These are phyloP conservation scores for Ectobius pallidus DNA, from an alignment of 2,888 invertebrate species.

Conservation along the genomic window DNA sequence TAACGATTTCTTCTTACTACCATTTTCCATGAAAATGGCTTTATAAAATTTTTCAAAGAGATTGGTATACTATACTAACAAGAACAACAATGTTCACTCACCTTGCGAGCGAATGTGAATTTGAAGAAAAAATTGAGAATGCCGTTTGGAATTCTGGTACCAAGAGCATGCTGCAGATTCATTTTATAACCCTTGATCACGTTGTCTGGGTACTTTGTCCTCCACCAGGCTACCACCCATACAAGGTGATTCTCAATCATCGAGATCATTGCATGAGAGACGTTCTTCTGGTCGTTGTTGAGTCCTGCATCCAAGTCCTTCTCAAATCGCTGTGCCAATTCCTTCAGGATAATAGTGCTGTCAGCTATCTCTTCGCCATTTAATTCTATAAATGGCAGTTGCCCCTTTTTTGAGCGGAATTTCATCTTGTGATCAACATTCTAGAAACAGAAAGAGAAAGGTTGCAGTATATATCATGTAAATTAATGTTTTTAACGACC, in stretches of 20 bases:
- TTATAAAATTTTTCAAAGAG: too few species aligned
- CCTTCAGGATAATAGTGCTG: conserved; percentile 88
- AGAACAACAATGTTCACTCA: conserved; percentile 58
- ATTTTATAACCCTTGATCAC: conserved; percentile 90
- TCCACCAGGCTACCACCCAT: conserved; percentile 92
- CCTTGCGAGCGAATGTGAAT: conserved; percentile 84
- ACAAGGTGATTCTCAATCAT: conserved; percentile 95
- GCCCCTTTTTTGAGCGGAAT: conserved; percentile 92
- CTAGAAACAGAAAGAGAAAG: conserved; percentile 62
- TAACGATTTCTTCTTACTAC: too few species aligned
- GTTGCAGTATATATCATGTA: too few species aligned
- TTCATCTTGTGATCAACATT: conserved; percentile 95
- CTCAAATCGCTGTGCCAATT: conserved; percentile 80
- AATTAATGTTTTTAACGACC: too few species aligned
- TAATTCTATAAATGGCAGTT: conserved; percentile 91
- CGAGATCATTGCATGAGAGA: conserved; percentile 89
- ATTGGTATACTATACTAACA: too few species aligned
- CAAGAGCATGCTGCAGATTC: conserved; percentile 86
- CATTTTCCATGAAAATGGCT: too few species aligned
- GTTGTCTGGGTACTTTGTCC: conserved; percentile 88
- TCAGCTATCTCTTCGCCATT: conserved; percentile 95
- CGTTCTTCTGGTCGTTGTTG: conserved; percentile 83
- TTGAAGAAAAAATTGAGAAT: conserved; percentile 91
- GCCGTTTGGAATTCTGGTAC: conserved; percentile 84
- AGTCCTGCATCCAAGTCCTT: conserved; percentile 85